Evolutionary conservation across 2,888 invertebrate species (phyloP).

Genomic region (Euphydryas editha): DNA sequence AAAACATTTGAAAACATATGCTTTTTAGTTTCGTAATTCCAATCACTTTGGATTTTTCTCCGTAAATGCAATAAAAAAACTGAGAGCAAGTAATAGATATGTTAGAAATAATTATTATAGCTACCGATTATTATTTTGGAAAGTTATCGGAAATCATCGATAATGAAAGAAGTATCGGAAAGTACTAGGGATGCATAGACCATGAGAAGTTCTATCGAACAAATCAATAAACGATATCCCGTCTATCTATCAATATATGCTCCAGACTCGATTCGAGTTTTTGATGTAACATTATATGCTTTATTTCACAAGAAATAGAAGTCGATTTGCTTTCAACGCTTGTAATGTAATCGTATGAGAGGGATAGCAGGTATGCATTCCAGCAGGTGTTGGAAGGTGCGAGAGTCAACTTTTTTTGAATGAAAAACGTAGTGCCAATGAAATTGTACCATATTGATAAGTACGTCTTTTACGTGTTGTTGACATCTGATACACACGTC

Average conservation of each 20-base stretch:
- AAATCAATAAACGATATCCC: conserved; percentile 49
- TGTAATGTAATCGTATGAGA: conserved; percentile 10
- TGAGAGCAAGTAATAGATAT: too few species aligned
- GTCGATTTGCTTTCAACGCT: conserved; percentile 1
- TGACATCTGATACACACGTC: neutral
- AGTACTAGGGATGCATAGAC: conserved; percentile 67
- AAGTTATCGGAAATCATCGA: conserved; percentile 74
- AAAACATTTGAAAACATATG: too few species aligned
- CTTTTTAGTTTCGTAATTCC: too few species aligned
- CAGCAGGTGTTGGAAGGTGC: conserved; percentile 30
- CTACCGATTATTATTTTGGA: conserved; percentile 22
- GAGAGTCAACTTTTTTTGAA: conserved; percentile 19
- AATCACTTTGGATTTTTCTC: too few species aligned
- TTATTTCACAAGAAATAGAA: conserved; percentile 1
- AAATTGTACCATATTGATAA: neutral
- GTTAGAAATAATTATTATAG: too few species aligned
- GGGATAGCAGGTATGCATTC: conserved; percentile 36
- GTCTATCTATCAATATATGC: conserved; percentile 40
- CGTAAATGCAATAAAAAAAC: too few species aligned
- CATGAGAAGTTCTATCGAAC: conserved; percentile 64
- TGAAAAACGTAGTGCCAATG: conserved; percentile 4
- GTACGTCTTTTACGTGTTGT: neutral
- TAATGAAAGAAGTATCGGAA: conserved; percentile 79
- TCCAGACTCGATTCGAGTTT: conserved; percentile 12
- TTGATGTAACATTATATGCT: neutral